Evolutionary conservation across 2,797 vertebrate species (phyloP).

Genomic region (Rachycentron canadum): DNA sequence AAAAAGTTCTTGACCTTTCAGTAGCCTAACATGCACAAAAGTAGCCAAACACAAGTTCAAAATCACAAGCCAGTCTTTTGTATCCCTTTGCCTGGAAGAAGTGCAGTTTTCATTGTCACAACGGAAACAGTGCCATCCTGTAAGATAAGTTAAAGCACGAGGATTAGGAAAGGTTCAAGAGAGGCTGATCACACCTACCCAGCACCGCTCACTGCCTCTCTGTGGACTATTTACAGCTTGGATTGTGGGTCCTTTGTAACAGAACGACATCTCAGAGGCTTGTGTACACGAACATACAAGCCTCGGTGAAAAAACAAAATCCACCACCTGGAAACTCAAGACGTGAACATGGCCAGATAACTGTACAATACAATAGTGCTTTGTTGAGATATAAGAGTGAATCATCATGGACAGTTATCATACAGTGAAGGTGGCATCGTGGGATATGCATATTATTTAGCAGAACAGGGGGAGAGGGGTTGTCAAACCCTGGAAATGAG

Average conservation of each 20-base stretch:
- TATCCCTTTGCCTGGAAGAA: conserved; percentile 21
- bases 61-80: conserved; percentile 39
- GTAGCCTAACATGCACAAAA: conserved; percentile 58
- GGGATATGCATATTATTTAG: conserved; percentile 68
- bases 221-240: conserved; percentile 74
- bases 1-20: conserved; percentile 29
- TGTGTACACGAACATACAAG: conserved; percentile 15
- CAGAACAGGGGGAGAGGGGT: conserved; percentile 21
- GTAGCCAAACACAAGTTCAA: conserved; percentile 43
- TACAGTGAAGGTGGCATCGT: conserved; percentile 70
- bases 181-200: conserved; percentile 30
- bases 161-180: conserved; percentile 4
- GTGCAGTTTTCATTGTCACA: conserved; percentile 24
- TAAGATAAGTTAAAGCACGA: conserved; percentile 42
- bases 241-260: conserved; percentile 33
- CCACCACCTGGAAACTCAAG: conserved; percentile 25
- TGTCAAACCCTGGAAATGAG: conserved; percentile 53
- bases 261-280: conserved; percentile 24
- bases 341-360: conserved; percentile 42
- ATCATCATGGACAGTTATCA: conserved; percentile 61
- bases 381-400: conserved; percentile 61
- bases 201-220: conserved; percentile 10
- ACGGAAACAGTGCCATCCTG: conserved; percentile 33
- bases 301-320: conserved; percentile 32
- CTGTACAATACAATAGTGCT: conserved; percentile 71